Evolutionary conservation across 2,888 invertebrate species (phyloP).

Genomic region (Caenorhabditis zanzibari): DNA sequence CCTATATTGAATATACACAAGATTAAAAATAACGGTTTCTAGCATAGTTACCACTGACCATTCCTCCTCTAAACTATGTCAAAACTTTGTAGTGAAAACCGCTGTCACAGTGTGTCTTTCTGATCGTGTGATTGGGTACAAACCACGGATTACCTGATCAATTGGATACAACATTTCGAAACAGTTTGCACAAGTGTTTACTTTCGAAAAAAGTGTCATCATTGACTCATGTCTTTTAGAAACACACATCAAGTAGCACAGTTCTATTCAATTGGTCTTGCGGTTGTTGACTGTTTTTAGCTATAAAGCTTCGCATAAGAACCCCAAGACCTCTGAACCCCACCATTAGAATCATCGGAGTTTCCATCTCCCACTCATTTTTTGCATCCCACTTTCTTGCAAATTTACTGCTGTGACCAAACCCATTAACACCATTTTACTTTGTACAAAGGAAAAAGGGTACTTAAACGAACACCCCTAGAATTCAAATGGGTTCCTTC

Average conservation of each 20-base stretch:
- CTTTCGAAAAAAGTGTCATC: no score
- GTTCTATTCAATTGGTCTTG: no score
- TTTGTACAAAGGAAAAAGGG: constrained; percentile 1
- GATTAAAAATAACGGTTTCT: no score
- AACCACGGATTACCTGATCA: background rate
- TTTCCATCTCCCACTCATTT: background rate
- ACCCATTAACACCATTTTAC: background rate
- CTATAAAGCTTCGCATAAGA: no score
- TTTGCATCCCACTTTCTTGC: background rate
- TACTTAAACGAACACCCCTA: background rate
- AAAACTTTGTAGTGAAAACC: no score
- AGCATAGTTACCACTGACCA: no score
- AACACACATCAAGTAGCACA: no score
- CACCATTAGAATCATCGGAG: no score
- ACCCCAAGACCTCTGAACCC: no score
- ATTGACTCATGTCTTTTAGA: no score
- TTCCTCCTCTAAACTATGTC: no score
- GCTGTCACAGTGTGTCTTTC: background rate
- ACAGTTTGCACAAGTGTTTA: background rate
- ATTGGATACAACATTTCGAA: background rate
- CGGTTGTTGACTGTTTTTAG: no score
- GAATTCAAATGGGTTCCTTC: constrained; percentile 12
- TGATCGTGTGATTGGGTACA: background rate
- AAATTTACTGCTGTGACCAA: background rate
- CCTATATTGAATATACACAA: background rate